Evolutionary conservation across 2,797 vertebrate genomes (phyloP), one percentile per base, ranked within the genome.

Genomic region (Ctenopoma multispine): DNA sequence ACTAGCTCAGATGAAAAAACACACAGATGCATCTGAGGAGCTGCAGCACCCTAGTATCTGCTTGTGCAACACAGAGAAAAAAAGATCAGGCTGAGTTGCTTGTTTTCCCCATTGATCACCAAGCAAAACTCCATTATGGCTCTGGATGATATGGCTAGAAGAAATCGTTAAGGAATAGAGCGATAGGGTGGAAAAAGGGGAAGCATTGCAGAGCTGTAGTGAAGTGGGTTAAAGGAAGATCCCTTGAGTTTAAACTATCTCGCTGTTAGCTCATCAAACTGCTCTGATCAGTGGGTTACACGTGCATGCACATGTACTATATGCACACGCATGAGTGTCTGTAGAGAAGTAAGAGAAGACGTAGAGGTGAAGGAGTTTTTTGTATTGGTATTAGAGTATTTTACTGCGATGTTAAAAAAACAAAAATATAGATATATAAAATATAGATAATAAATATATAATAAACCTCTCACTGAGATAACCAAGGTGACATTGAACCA

Each of bases 191-290:
- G 49, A 70, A 59, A 56, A 62, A 70, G 62, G 47, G 66, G 58
- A 53, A 21, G 21, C 23, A 79, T 65, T 73, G 71, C 69, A 11
- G 7, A 14, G 55, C 68, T 63, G 36, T 20, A 31, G 65, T 70
- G 70, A 86, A 89, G 81, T 88, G 69, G 86, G 84, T 89, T 87
- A 84, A 74, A 65, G 64, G 44, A 78, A 51, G 15, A 75, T 89
- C 89, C 78, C 80, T 29, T 18, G 78, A 71, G 86, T 81, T 56
- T 69, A 69, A 78, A 77, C 50, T 79, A 34, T 53, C 59, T 68
- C 21, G 14, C 58, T 72, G 73, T 73, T 31, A 77, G 67, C 77
- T 80, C 8, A 6, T 77, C 74, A 78, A 31, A 69, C 60, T 50
- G 24, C 69, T 69, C 21, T 72, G 69, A 84, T 84, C 79, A 85